phyloP scores from a whole-genome alignment of 2,797 vertebrate genomes.

The Rhincodon typus region DNA sequence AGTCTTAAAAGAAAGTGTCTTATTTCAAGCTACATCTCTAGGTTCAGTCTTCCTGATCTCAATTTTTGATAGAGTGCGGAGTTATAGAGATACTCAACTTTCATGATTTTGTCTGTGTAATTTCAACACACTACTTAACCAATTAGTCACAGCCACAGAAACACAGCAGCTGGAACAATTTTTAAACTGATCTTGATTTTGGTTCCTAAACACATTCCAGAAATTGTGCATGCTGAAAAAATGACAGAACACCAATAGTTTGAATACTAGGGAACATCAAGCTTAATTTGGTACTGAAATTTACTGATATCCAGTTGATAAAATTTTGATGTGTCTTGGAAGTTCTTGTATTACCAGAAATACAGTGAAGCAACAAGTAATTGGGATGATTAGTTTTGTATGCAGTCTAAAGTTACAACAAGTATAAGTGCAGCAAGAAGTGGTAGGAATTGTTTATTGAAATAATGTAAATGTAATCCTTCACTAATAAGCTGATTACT shows the following conservation, averaged over 20 bases:
- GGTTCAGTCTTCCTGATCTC: neutral
- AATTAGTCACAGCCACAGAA: neutral
- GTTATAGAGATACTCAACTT: neutral
- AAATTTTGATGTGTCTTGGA: neutral
- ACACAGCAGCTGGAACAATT: neutral
- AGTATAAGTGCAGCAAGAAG: neutral
- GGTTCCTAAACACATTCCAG: neutral
- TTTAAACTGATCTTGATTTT: neutral
- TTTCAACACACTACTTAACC: neutral
- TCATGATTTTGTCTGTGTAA: neutral
- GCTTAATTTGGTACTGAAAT: neutral
- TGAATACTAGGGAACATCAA: neutral
- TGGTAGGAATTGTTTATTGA: neutral
- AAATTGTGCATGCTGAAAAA: neutral
- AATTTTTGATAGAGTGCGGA: neutral
- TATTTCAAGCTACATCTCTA: too few species aligned
- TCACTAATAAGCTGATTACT: neutral
- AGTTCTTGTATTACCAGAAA: neutral
- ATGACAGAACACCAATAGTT: neutral
- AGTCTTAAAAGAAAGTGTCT: too few species aligned
- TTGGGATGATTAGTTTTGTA: neutral
- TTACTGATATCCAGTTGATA: neutral
- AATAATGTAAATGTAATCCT: neutral
- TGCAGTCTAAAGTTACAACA: neutral
- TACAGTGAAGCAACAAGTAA: neutral